A percentile compares a stretch with the other conserved stretches of the same genome.
Conservation (phyloP, 2,113 vertebrate genomes). For the Cercocebus atys region DNA sequence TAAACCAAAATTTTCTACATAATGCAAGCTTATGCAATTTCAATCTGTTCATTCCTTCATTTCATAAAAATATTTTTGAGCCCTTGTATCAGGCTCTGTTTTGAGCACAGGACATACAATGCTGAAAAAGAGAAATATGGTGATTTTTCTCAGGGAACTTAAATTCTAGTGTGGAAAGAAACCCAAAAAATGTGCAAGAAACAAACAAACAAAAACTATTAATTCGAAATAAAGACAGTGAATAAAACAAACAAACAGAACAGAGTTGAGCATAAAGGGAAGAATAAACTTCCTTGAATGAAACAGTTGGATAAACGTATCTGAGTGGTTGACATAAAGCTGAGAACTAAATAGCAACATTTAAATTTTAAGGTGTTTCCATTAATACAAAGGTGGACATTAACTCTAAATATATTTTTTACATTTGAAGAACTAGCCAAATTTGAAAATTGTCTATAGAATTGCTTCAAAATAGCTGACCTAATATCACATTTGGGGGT, state of each 20-base stretch:
- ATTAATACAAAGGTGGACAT: background rate
- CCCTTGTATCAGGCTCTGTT: background rate
- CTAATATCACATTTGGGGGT: background rate
- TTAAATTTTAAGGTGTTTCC: background rate
- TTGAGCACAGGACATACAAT: background rate
- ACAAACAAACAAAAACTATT: background rate
- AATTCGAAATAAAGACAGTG: background rate
- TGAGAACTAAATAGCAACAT: background rate
- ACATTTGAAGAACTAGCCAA: background rate
- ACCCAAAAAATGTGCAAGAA: background rate
- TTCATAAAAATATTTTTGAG: background rate
- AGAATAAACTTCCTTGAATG: background rate
- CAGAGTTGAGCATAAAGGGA: background rate
- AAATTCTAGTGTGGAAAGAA: background rate
- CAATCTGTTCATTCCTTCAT: background rate
- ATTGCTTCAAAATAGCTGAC: background rate
- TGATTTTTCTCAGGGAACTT: background rate
- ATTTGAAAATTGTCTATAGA: background rate
- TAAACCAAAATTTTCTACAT: background rate
- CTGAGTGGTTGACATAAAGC: background rate
- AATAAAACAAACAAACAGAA: background rate
- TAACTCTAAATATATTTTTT: background rate
- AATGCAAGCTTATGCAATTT: background rate
- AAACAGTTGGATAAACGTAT: background rate
- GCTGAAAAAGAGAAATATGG: background rate